Conservation (phyloP, 1,140 invertebrate species). For the Meloidogyne hapla region DNA sequence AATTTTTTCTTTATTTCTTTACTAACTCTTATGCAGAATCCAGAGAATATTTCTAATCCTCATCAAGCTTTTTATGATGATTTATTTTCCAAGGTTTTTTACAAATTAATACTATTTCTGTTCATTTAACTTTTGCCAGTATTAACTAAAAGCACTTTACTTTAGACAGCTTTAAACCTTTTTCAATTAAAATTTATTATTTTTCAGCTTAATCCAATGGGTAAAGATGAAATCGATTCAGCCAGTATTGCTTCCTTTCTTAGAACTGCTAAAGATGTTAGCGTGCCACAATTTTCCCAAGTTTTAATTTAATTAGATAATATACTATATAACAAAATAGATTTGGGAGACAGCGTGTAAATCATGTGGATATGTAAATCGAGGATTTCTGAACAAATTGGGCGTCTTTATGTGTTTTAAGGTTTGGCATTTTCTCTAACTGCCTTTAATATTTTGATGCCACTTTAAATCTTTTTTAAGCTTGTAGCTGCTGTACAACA, state of each 20-base stretch:
- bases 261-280: constrained; percentile 18
- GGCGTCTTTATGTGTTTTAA: constrained; percentile 29
- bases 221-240: neutral
- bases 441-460: neutral
- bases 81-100: constrained; percentile 11
- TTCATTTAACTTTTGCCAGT: neutral
- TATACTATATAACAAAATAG: neutral
- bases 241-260: constrained; percentile 14
- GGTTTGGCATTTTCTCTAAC: neutral
- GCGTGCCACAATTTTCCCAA: constrained; percentile 15
- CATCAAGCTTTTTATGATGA: constrained; percentile 8
- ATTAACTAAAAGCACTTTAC: neutral
- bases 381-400: constrained; percentile 13
- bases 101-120: neutral
- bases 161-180: neutral
- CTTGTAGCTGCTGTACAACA: constrained; percentile 20
- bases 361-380: constrained; percentile 11
- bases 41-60: constrained; percentile 2
- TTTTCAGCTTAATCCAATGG: constrained; percentile 13
- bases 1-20: neutral
- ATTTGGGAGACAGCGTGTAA: constrained; percentile 23
- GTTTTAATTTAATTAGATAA: neutral
- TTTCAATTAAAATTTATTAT: neutral
- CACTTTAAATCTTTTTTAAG: constrained; percentile 8
- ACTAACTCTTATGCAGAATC: neutral